Percentiles rank a stretch among this genome's conserved stretches.
Evolutionary conservation across 2,113 vertebrate species (phyloP).

Genomic region (Phaethon lepturus): DNA sequence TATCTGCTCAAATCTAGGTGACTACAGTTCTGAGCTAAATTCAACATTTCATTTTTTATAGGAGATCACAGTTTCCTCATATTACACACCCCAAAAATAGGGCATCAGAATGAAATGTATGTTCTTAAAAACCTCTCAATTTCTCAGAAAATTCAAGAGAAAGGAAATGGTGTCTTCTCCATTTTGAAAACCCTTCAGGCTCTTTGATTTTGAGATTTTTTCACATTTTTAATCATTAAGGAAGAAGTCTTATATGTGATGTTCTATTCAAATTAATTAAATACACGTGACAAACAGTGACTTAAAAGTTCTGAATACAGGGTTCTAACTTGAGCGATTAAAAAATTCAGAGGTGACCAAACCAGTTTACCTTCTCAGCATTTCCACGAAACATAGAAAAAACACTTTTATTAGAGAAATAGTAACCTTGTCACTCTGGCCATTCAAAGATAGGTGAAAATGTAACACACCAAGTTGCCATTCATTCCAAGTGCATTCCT

Average conservation of each 20-base stretch:
- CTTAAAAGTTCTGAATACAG: neutral
- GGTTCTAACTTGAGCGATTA: neutral
- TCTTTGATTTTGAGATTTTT: neutral
- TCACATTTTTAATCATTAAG: neutral
- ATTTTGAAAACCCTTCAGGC: neutral
- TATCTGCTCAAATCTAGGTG: neutral
- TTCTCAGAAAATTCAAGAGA: neutral
- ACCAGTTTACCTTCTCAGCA: accelerated
- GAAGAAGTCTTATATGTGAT: neutral
- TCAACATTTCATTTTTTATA: neutral
- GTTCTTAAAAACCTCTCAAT: neutral
- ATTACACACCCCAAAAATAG: accelerated
- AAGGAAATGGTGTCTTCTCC: neutral
- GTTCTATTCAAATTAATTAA: neutral
- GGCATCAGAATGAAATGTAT: neutral
- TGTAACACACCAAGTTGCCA: neutral
- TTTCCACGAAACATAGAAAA: neutral
- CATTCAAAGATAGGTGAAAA: neutral
- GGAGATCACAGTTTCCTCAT: neutral
- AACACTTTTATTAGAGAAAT: neutral
- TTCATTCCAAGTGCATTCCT: neutral
- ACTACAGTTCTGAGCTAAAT: neutral
- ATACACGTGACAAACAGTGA: neutral
- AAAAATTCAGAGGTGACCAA: neutral
- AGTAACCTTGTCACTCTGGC: neutral